Base-by-base conservation (phyloP, 2,888 invertebrate genomes). In the Aspidiotus destructor region DNA sequence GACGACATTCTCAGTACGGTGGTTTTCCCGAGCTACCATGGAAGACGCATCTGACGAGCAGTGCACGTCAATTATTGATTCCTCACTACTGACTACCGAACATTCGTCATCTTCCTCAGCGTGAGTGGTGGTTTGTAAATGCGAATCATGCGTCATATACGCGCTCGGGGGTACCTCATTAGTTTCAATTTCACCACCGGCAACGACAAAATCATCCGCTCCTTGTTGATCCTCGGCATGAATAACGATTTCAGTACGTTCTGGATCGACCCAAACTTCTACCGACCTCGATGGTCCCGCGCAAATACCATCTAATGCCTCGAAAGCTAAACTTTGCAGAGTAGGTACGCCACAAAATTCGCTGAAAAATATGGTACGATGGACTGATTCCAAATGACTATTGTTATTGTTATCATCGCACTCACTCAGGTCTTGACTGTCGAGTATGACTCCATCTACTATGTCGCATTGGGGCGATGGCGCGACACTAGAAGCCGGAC, bases 391-490 rank as follows among this genome's bases (percentile, higher is more conserved):
- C 48, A 48, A n/a, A 11, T 13, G 48, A 13, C 11, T 11, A n/a
- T 48, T 11, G 6, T 48, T 48, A 8, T 10, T 16, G 11, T 41
- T 41, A 9, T 40, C n/a, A 40, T 64, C 40, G 41, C n/a, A 54
- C 1, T 55, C 10, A 48, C 44, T 42, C 17, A 41, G 44, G n/a
- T 60, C 67, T 13, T 44, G 58, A 15, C 52, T 60, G 40, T 67
- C 67, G n/a, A 60, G 44, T 41, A 67, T 40, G 2, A 60, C 67
- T 8, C 67, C 67, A 8, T 67, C 67, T 28, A 67, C 60, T 8
- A 67, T 67, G 48, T 67, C 67, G 48, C 58, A 67, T 15, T 67
- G 41, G 7, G 67, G 67, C 10, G 67, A 67, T n/a, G 67, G 67
- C 5, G 67, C 67, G 1, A 67, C 67, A 17, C 67, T 67, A 11